phyloP scores from a whole-genome alignment of 1,140 invertebrate genomes.

The Rhyacophila brunnea region DNA sequence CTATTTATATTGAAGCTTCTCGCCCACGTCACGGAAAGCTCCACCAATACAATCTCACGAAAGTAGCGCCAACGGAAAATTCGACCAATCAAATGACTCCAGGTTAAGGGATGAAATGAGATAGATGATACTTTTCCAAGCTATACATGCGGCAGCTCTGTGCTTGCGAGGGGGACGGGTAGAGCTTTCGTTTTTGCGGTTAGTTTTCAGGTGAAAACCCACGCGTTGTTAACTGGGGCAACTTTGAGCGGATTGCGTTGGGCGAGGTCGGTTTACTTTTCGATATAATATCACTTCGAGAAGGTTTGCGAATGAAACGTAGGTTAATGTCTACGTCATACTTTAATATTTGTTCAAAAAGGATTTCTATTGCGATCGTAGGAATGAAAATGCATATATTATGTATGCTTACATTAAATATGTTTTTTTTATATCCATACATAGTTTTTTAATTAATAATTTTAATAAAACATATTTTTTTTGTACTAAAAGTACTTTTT shows the following conservation, averaged over 20 bases:
- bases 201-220: slow-evolving; percentile 7
- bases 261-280: slow-evolving; percentile 21
- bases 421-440: too few species aligned
- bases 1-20: slow-evolving; percentile 21
- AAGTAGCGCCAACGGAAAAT: slow-evolving; percentile 20
- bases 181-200: background rate
- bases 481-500: too few species aligned
- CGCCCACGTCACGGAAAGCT: slow-evolving; percentile 13
- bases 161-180: background rate
- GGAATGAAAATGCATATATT: too few species aligned
- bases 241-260: slow-evolving; percentile 22
- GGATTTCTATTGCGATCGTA: too few species aligned
- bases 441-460: too few species aligned
- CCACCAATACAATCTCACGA: slow-evolving; percentile 13
- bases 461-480: too few species aligned
- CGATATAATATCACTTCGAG: too few species aligned
- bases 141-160: background rate
- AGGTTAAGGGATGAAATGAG: background rate
- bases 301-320: background rate
- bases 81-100: slow-evolving; percentile 14
- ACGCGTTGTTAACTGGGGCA: slow-evolving; percentile 26
- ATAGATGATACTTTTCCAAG: background rate
- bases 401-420: too few species aligned
- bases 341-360: too few species aligned
- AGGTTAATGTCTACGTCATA: too few species aligned